Evolutionary conservation across 2,797 vertebrate species (phyloP).

Genomic region (Ctenosaura bakeri): DNA sequence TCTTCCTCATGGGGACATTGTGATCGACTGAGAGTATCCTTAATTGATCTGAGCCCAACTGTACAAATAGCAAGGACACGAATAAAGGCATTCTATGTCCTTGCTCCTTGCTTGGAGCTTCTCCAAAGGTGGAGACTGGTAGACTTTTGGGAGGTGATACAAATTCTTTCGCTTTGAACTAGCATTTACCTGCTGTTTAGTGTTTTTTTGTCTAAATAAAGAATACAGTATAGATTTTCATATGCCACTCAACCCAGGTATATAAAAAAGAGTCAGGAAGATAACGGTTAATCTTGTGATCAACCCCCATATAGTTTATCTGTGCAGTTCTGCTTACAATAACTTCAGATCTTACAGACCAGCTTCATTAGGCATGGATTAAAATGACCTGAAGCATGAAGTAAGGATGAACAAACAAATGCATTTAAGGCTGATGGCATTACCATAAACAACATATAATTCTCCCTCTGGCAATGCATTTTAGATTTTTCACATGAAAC

Average conservation of each 20-base stretch:
- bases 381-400: not conserved
- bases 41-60: not conserved
- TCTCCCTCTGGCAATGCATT: not conserved
- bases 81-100: not conserved
- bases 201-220: not conserved
- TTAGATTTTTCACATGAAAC: not conserved
- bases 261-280: too few species aligned
- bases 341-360: not conserved
- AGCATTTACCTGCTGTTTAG: not conserved
- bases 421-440: conserved; percentile 10
- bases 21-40: not conserved
- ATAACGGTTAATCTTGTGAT: not conserved
- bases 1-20: not conserved
- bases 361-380: not conserved
- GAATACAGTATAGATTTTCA: not conserved
- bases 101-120: not conserved
- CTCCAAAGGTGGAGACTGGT: not conserved
- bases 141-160: not conserved
- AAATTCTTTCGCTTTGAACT: not conserved
- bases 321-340: not conserved
- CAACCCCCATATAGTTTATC: not conserved
- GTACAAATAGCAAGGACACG: not conserved
- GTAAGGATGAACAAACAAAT: not conserved
- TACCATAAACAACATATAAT: not conserved
- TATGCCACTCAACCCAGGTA: not conserved